A percentile compares a stretch with the other conserved stretches of the same genome.
Conservation (phyloP, 1,140 invertebrate genomes). For the Drosophila santomea region DNA sequence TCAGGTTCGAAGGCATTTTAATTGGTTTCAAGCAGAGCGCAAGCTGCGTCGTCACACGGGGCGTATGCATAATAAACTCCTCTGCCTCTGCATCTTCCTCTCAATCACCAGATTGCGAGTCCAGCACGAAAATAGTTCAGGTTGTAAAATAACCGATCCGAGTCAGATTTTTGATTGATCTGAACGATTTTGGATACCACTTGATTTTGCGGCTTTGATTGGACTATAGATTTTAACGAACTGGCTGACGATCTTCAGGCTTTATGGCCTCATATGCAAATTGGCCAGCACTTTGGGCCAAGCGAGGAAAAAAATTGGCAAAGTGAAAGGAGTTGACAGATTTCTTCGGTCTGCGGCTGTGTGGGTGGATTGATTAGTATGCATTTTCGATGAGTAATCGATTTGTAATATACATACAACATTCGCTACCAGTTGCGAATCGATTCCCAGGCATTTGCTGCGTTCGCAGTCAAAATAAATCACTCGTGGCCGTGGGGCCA, state of each 20-base stretch:
- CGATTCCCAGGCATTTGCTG: conserved; percentile 61
- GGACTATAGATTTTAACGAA: conserved; percentile 58
- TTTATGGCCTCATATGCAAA: conserved; percentile 65
- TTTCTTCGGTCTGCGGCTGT: conserved; percentile 3
- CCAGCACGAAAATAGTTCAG: conserved; percentile 21
- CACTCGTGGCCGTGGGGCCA: conserved; percentile 34
- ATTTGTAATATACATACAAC: conserved; percentile 18
- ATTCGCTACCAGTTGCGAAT: background rate
- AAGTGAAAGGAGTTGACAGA: conserved; percentile 57
- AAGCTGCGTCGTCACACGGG: conserved; percentile 28
- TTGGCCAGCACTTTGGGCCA: conserved; percentile 20
- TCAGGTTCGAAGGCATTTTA: conserved; percentile 77
- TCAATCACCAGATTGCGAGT: too few species aligned
- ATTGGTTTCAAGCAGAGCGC: conserved; percentile 74
- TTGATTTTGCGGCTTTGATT: conserved; percentile 34
- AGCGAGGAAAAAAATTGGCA: conserved; percentile 38
- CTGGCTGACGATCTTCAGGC: conserved; percentile 49
- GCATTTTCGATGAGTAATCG: conserved; percentile 65
- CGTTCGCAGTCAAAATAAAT: conserved; percentile 75
- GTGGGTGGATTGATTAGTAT: conserved; percentile 65
- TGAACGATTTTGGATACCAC: conserved; percentile 9
- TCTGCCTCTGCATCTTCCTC: background rate
- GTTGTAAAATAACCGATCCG: conserved; percentile 34
- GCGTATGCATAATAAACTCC: conserved; percentile 64
- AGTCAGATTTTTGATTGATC: conserved; percentile 53